These are phyloP conservation scores for Paramormyrops kingsleyae DNA, from an alignment of 2,113 vertebrate genomes.

Conservation along the genomic window DNA sequence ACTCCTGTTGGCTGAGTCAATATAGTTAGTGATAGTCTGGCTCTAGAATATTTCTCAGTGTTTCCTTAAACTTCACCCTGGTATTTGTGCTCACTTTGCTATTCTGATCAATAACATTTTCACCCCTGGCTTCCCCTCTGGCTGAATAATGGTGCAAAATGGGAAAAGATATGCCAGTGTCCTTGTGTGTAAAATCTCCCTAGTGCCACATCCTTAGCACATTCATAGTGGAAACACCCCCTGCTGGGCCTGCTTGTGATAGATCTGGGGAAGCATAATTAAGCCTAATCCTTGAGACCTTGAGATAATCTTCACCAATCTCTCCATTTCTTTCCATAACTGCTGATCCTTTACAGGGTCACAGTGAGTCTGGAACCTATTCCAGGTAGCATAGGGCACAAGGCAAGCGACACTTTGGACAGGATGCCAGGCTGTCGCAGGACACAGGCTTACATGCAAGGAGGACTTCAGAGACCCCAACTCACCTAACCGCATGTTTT, in stretches of 20 bases:
- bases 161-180: background rate
- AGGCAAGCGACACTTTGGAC: background rate
- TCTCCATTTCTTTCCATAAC: background rate
- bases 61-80: background rate
- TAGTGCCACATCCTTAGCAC: background rate
- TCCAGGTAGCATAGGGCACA: background rate
- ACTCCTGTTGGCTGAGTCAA: background rate
- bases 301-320: background rate
- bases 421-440: background rate
- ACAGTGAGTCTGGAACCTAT: background rate
- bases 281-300: conserved; percentile 49
- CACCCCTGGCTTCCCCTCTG: background rate
- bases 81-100: background rate
- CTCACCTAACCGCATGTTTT: background rate
- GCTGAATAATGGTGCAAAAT: background rate
- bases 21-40: background rate
- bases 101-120: background rate
- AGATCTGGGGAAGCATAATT: conserved; percentile 29
- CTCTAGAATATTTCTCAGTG: background rate
- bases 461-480: background rate
- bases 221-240: background rate
- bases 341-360: background rate
- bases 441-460: background rate
- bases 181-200: background rate
- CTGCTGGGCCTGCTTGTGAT: conserved; percentile 5